A percentile compares a stretch with the other conserved stretches of the same genome.
These are phyloP conservation scores for Plumapathes pennacea DNA, from an alignment of 92 coral and sea anemone species.

Conservation along the genomic window DNA sequence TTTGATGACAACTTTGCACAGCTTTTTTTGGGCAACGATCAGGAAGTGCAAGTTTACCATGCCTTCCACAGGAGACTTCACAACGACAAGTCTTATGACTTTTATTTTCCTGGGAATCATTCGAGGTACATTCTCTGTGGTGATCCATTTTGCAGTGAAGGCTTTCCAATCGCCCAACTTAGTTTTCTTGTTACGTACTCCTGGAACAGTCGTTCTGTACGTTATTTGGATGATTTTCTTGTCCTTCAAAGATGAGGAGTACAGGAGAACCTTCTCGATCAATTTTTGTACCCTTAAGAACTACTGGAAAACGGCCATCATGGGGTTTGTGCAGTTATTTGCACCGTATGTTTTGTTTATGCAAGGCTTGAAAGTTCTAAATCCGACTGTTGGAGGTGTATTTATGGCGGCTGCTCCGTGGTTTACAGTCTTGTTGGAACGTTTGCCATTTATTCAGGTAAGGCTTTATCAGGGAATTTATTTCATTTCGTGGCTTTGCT, in stretches of 20 bases:
- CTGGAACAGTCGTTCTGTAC: constrained; percentile 79
- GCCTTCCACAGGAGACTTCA: constrained; percentile 74
- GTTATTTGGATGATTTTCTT: constrained; percentile 40
- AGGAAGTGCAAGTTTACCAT: too few relatives aligned
- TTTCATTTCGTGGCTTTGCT: too few relatives aligned
- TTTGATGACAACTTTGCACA: too few relatives aligned
- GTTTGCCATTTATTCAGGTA: constrained; percentile 70
- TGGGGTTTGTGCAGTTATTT: constrained; percentile 87
- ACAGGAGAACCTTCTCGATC: constrained; percentile 40
- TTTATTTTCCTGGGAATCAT: constrained; percentile 77
- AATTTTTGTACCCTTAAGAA: constrained; percentile 47
- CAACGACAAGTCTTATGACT: constrained; percentile 57
- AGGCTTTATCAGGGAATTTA: too few relatives aligned
- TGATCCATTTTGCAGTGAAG: constrained; percentile 68
- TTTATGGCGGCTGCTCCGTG: constrained; percentile 96
- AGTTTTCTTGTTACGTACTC: constrained; percentile 88
- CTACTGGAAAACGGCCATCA: constrained; percentile 82
- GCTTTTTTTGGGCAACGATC: too few relatives aligned
- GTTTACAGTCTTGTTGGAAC: constrained; percentile 70
- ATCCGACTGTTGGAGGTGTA: constrained; percentile 84
- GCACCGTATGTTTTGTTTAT: constrained; percentile 91
- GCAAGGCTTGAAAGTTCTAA: constrained; percentile 73
- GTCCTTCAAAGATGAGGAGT: constrained; percentile 53
- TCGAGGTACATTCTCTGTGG: constrained; percentile 87
- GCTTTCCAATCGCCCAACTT: constrained; percentile 76